phyloP scores from a whole-genome alignment of 2,113 vertebrate species.

The Triplophysa siluroides region DNA sequence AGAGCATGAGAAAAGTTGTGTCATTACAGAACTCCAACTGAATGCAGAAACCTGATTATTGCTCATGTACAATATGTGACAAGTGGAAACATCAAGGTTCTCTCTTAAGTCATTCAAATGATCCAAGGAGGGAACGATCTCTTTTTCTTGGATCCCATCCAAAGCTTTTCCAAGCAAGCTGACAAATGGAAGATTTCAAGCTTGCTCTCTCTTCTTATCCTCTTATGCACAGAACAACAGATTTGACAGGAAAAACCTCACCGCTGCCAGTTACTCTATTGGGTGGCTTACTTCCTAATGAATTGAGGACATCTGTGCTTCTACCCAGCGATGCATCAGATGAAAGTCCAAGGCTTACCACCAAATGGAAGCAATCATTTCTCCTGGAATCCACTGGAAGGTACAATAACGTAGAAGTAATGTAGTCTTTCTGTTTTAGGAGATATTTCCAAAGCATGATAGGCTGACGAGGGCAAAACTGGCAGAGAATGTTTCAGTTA shows the following conservation, averaged over 20 bases:
- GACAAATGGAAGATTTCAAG: conserved; percentile 45
- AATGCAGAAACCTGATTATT: conserved; percentile 3
- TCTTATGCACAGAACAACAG: conserved; percentile 43
- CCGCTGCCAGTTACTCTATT: conserved; percentile 48
- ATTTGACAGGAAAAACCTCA: conserved; percentile 49
- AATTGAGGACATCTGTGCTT: conserved; percentile 54
- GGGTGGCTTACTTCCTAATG: conserved; percentile 46
- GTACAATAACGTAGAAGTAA: conserved; percentile 48
- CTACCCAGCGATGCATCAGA: conserved; percentile 48
- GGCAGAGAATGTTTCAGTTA: conserved; percentile 49
- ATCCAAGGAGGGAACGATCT: conserved; percentile 16
- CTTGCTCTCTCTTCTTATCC: conserved; percentile 32
- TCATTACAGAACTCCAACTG: neutral
- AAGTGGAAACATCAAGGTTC: conserved; percentile 22
- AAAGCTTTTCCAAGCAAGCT: conserved; percentile 33
- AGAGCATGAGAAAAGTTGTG: neutral
- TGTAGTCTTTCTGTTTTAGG: conserved; percentile 25
- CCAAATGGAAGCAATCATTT: conserved; percentile 49
- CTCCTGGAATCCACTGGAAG: conserved; percentile 47
- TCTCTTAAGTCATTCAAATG: neutral
- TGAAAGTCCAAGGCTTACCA: conserved; percentile 40
- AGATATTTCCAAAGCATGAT: conserved; percentile 39
- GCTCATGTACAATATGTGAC: neutral
- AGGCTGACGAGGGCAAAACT: conserved; percentile 37
- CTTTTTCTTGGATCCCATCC: conserved; percentile 39